Conservation (phyloP, 2,113 vertebrate genomes). For the Martes martes region DNA sequence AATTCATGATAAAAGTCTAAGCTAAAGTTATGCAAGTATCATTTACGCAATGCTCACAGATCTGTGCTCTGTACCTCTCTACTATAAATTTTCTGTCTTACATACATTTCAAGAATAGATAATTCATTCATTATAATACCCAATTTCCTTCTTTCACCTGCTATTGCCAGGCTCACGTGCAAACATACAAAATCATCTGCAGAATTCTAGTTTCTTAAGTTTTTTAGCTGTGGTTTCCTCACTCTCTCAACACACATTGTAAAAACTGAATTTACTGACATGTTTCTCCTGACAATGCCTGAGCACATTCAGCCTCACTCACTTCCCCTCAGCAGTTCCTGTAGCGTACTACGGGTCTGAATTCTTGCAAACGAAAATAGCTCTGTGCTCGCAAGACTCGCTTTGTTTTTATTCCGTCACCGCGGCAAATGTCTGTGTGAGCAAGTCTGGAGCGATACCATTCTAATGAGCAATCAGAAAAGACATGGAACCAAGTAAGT, state of each 20-base stretch:
- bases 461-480: constrained; percentile 37
- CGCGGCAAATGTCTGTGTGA: not conserved
- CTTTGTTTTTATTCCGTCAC: not conserved
- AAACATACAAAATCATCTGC: not conserved
- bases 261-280: not conserved
- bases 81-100: not conserved
- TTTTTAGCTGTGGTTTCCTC: not conserved
- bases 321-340: not conserved
- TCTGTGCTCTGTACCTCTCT: not conserved
- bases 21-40: not conserved
- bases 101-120: not conserved
- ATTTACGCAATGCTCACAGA: not conserved
- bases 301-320: not conserved
- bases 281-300: not conserved
- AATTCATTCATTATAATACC: not conserved
- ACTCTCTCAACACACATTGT: not conserved
- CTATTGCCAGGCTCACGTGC: not conserved
- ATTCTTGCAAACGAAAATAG: constrained; percentile 46
- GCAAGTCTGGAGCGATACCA: not conserved
- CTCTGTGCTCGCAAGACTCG: not conserved
- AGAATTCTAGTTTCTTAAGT: not conserved
- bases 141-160: not conserved
- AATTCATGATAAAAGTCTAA: not conserved
- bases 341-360: not conserved
- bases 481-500: not conserved